Base-by-base conservation (phyloP, 2,113 vertebrate genomes). In the Hippocampus barbouri region DNA sequence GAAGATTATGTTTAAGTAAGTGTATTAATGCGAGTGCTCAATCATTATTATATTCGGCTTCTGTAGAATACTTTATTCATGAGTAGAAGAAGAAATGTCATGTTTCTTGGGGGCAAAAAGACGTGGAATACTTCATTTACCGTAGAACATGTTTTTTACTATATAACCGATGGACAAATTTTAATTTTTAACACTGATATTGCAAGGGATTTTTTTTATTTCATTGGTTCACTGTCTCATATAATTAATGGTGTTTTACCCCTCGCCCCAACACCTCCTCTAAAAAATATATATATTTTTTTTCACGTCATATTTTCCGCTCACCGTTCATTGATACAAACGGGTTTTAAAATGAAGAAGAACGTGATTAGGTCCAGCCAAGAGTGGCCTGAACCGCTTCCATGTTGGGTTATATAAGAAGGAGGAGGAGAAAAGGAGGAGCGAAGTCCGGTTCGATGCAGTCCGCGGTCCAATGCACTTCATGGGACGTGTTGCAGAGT, bases 351-450 rank as follows among this genome's bases (percentile, higher is more conserved):
- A 23, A n/a, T 21, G 51, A 54, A 56, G 51, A 54, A n/a, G 8
- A 21, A 56, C n/a, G 56, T 27, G 12, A 59, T 5, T 11, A 59
- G 47, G 20, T 16, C 9, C 9, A 21, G 3, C 3, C 34, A 11
- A 9, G 20, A 41, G 38, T n/a, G 16, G n/a, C 12, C 20, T 3
- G 38, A 41, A 18, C 18, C 20, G 61, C 18, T 41, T 38, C 20
- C 34, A 38, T 40, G 20, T 81, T 30, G 14, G 25, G 25, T 60
- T 83, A 79, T 72, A 47, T 70, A 80, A 75, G 62, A 0, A 40
- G 18, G 20, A 21, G 34, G 38, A 79, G 66, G 49, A 38, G 30
- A 38, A 40, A 4, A 27, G 30, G 30, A 77, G 23, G n/a, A 64
- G 56, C 70, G 41, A 18, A 27, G 38, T 53, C 41, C 3, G 64